A percentile compares a stretch with the other conserved stretches of the same genome.
Conservation (phyloP, 2,113 vertebrate species). For the Entosphenus tridentatus region DNA sequence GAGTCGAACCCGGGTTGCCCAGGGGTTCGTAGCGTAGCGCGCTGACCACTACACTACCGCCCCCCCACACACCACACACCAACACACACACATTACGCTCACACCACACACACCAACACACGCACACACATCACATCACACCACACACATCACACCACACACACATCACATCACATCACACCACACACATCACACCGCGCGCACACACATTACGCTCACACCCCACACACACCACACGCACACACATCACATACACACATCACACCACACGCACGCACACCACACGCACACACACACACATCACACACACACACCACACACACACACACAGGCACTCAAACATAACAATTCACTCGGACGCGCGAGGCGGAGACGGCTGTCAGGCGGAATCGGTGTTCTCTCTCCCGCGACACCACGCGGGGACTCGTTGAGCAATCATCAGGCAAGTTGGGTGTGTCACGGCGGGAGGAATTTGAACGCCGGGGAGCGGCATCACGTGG, state of each 20-base stretch:
- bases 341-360: background rate
- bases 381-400: background rate
- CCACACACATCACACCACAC: background rate
- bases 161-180: background rate
- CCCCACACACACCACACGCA: background rate
- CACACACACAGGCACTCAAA: constrained; percentile 6
- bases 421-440: background rate
- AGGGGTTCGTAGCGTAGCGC: background rate
- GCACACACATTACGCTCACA: background rate
- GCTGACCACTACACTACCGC: background rate
- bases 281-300: constrained; percentile 7
- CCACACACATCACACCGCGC: background rate
- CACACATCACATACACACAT: background rate
- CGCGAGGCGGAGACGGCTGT: background rate
- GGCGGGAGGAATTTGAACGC: too few species aligned
- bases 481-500: too few species aligned
- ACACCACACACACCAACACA: background rate
- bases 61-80: background rate
- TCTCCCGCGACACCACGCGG: background rate
- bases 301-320: background rate
- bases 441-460: too few species aligned
- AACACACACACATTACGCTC: background rate
- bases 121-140: background rate
- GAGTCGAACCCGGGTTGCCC: too few species aligned
- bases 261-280: background rate